Percentiles rank a stretch among this genome's conserved stretches.
Evolutionary conservation across 2,888 invertebrate species (phyloP).

Genomic region (Gymnosoma rotundatum): DNA sequence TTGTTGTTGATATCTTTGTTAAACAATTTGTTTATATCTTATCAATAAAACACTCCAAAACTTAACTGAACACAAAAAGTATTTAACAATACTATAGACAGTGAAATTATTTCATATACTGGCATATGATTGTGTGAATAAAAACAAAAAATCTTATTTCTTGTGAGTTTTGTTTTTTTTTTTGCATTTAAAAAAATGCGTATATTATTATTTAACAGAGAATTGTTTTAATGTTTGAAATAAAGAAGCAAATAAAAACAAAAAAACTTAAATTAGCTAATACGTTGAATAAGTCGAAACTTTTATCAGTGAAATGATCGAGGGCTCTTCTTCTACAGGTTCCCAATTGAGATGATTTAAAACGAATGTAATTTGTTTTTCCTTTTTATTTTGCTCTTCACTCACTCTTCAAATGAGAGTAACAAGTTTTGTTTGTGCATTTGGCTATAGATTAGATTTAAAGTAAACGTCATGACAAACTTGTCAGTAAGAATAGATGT

Average conservation of each 20-base stretch:
- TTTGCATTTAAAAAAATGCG: background rate
- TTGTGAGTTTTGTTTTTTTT: constrained; percentile 1
- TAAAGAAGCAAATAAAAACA: background rate
- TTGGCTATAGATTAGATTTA: constrained; percentile 18
- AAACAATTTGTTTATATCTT: constrained; percentile 66
- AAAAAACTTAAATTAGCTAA: no score
- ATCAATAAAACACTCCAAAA: constrained; percentile 64
- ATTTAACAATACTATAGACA: constrained; percentile 28
- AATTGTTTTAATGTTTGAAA: constrained; percentile 32
- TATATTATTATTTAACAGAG: constrained; percentile 2
- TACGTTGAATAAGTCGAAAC: constrained; percentile 23
- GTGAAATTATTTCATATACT: constrained; percentile 7
- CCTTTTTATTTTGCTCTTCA: constrained; percentile 7
- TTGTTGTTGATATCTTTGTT: constrained; percentile 54
- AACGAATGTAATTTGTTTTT: constrained; percentile 25
- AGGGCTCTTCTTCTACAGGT: constrained; percentile 40
- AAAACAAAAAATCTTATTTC: background rate
- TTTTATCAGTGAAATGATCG: constrained; percentile 46
- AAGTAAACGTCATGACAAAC: constrained; percentile 54
- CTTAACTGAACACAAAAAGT: constrained; percentile 35
- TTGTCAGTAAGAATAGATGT: constrained; percentile 35
- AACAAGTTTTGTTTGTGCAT: constrained; percentile 19
- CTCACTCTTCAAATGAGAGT: constrained; percentile 26
- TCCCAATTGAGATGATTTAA: constrained; percentile 32
- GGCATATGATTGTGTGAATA: background rate